These are phyloP conservation scores for Plotosus lineatus DNA, from an alignment of 2,113 vertebrate genomes.

Conservation along the genomic window DNA sequence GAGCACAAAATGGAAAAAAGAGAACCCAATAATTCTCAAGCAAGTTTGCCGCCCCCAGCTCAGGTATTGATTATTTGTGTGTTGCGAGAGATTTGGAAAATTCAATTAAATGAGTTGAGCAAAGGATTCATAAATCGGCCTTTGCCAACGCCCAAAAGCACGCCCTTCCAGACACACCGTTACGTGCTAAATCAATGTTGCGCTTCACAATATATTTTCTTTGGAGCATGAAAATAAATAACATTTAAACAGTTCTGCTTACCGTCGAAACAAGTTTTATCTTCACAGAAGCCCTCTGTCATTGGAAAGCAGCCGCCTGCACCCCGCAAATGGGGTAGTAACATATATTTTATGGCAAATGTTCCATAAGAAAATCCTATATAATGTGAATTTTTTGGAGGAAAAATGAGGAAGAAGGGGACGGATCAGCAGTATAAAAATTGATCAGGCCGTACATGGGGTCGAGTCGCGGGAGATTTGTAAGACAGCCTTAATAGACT, in stretches of 20 bases:
- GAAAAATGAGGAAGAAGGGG: conserved; percentile 92
- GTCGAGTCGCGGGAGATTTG: conserved; percentile 95
- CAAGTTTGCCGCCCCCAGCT: conserved; percentile 87
- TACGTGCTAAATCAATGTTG: conserved; percentile 99
- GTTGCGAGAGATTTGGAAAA: conserved; percentile 99
- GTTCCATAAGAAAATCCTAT: conserved; percentile 91
- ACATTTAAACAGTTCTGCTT: conserved; percentile 99
- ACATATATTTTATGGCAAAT: conserved; percentile 95
- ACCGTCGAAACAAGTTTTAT: conserved; percentile 99
- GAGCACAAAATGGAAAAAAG: conserved; percentile 95
- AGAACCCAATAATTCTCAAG: conserved; percentile 98
- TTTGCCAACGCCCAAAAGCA: conserved; percentile 77
- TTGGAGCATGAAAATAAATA: conserved; percentile 99
- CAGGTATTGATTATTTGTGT: conserved; percentile 99
- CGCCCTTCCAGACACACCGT: conserved; percentile 90
- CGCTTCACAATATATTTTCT: conserved; percentile 99
- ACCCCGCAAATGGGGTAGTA: conserved; percentile 81
- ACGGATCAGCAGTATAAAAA: conserved; percentile 99
- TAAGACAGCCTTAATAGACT: conserved; percentile 99
- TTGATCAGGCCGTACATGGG: conserved; percentile 98
- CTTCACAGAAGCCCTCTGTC: conserved; percentile 87
- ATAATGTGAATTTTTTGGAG: conserved; percentile 97
- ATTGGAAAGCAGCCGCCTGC: conserved; percentile 81
- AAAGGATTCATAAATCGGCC: conserved; percentile 99
- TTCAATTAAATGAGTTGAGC: conserved; percentile 99